These are phyloP conservation scores for Poecile atricapillus DNA, from an alignment of 2,113 vertebrate genomes.

Conservation along the genomic window DNA sequence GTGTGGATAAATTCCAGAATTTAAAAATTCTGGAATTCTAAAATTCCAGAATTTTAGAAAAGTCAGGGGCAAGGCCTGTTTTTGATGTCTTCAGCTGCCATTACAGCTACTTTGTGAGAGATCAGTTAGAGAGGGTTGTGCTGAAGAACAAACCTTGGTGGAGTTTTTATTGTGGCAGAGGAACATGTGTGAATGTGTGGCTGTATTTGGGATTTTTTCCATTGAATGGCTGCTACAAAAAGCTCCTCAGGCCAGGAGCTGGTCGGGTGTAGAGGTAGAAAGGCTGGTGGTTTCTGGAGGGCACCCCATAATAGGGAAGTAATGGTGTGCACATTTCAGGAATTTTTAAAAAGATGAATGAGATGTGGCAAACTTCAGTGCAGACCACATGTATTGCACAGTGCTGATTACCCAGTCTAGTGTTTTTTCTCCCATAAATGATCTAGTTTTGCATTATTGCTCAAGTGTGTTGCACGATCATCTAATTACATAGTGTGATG, in stretches of 20 bases:
- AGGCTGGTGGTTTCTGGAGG: background rate
- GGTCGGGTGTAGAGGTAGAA: background rate
- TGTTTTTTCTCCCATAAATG: background rate
- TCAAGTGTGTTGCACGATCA: background rate
- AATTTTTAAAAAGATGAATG: background rate
- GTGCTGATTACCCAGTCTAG: background rate
- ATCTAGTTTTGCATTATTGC: background rate
- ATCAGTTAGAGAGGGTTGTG: background rate
- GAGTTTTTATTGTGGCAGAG: background rate
- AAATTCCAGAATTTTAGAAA: too few relatives aligned
- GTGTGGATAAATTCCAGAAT: background rate
- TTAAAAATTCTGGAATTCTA: too few relatives aligned
- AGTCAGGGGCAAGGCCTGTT: background rate
- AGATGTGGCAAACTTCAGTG: background rate
- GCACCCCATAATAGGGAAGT: too few relatives aligned
- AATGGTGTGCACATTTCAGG: background rate
- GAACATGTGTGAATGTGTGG: background rate
- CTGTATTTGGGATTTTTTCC: background rate
- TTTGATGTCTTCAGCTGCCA: background rate
- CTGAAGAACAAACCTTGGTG: background rate
- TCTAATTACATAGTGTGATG: background rate
- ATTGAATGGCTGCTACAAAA: background rate
- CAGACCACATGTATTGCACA: background rate
- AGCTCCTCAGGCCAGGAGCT: background rate
- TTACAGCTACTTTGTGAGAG: background rate